phyloP scores from a whole-genome alignment of 2,797 vertebrate species.

The Chromis chromis region DNA sequence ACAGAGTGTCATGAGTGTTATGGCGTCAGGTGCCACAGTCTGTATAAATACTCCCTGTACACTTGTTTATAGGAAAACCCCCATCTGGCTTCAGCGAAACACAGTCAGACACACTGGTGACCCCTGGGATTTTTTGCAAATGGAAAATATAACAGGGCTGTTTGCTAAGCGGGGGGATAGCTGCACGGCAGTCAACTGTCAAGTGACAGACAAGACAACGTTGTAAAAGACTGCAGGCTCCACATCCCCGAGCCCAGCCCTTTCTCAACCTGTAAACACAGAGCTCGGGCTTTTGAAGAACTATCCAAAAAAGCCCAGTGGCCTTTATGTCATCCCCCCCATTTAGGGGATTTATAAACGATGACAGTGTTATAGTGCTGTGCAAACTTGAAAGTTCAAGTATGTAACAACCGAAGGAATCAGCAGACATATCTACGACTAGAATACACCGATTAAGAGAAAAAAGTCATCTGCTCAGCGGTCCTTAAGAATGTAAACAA shows the following conservation, averaged over 20 bases:
- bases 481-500: conserved; percentile 39
- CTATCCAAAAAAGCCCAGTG: conserved; percentile 71
- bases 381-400: conserved; percentile 47
- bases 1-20: conserved; percentile 97
- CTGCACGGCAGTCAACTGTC: conserved; percentile 89
- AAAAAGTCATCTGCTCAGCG: conserved; percentile 18
- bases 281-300: conserved; percentile 77
- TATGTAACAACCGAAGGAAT: conserved; percentile 35
- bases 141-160: conserved; percentile 99
- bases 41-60: conserved; percentile 97
- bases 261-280: conserved; percentile 81
- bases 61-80: conserved; percentile 99
- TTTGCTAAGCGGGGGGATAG: conserved; percentile 91
- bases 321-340: conserved; percentile 58
- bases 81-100: conserved; percentile 95
- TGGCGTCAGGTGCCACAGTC: conserved; percentile 98
- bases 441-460: background rate
- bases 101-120: conserved; percentile 92
- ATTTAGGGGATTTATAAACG: conserved; percentile 73
- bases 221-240: conserved; percentile 85
- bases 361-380: conserved; percentile 54
- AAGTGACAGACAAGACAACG: conserved; percentile 93
- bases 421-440: conserved; percentile 18
- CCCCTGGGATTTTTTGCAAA: conserved; percentile 88
- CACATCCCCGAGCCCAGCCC: conserved; percentile 71